Percentiles rank a stretch among this genome's conserved stretches.
phyloP scores from a whole-genome alignment of 2,888 invertebrate species.

The Tiphia femorata region DNA sequence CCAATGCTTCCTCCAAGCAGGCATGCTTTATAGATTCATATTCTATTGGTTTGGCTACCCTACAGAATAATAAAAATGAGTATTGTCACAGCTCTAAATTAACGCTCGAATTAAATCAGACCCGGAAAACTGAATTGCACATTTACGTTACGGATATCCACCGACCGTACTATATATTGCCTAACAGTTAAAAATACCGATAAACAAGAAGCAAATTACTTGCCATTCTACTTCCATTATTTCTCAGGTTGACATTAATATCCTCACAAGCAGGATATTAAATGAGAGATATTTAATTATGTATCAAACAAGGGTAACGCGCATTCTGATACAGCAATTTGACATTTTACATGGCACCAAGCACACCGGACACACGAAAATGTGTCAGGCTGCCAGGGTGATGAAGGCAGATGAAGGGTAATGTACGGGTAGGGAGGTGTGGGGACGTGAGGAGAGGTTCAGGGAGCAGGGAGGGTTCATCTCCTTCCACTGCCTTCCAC shows the following conservation, averaged over 20 bases:
- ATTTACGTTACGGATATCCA: background rate
- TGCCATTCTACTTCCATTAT: conserved; percentile 59
- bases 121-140: background rate
- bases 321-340: background rate
- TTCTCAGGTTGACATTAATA: conserved; percentile 14
- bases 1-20: conserved; percentile 66
- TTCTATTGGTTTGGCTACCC: conserved; percentile 57
- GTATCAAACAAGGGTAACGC: conserved; percentile 3
- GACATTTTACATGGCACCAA: too few species aligned
- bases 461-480: too few species aligned
- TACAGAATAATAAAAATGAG: too few species aligned
- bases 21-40: conserved; percentile 40
- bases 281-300: background rate
- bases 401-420: too few species aligned
- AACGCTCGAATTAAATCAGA: background rate
- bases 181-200: too few species aligned
- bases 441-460: too few species aligned
- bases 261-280: too few species aligned
- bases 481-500: too few species aligned
- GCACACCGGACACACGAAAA: too few species aligned
- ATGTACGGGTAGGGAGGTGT: too few species aligned
- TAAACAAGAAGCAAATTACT: too few species aligned
- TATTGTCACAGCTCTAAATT: background rate
- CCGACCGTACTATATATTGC: background rate
- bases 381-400: too few species aligned